A percentile compares a stretch with the other conserved stretches of the same genome.
Conservation (phyloP, 2,797 vertebrate genomes). For the Artibeus jamaicensis region DNA sequence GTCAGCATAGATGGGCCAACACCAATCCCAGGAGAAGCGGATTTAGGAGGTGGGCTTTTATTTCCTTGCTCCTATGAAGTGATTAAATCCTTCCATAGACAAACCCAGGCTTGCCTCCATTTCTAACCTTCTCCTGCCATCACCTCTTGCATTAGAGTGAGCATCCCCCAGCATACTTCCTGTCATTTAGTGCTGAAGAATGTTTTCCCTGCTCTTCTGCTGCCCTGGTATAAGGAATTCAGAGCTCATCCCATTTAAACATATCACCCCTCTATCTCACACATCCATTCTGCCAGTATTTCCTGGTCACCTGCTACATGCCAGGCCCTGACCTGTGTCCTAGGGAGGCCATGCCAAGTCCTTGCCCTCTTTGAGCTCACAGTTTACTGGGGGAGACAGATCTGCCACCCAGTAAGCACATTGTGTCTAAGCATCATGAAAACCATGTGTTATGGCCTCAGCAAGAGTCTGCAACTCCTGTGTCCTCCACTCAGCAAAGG, state of each 20-base stretch:
- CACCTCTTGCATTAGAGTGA: not conserved
- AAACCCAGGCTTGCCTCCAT: not conserved
- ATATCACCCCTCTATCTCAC: fast-evolving
- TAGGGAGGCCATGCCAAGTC: not conserved
- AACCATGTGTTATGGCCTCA: not conserved
- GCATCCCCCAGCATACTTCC: too few relatives aligned
- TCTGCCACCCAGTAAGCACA: not conserved
- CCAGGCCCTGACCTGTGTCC: not conserved
- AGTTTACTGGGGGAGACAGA: not conserved
- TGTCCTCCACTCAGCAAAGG: not conserved
- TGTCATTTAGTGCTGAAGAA: not conserved
- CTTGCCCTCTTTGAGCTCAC: not conserved
- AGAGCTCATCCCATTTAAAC: not conserved
- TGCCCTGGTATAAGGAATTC: not conserved
- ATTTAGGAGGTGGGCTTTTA: not conserved
- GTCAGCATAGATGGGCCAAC: not conserved
- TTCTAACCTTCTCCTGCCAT: not conserved
- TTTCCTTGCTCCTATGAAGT: not conserved
- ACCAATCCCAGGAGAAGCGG: not conserved
- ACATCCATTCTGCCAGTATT: not conserved
- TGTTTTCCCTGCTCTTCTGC: not conserved
- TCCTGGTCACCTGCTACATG: too few relatives aligned
- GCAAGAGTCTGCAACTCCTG: not conserved
- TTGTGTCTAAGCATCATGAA: not conserved
- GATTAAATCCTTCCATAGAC: fast-evolving